Base-by-base conservation (phyloP, 2,888 invertebrate genomes). In the Synergus laeviventris region DNA sequence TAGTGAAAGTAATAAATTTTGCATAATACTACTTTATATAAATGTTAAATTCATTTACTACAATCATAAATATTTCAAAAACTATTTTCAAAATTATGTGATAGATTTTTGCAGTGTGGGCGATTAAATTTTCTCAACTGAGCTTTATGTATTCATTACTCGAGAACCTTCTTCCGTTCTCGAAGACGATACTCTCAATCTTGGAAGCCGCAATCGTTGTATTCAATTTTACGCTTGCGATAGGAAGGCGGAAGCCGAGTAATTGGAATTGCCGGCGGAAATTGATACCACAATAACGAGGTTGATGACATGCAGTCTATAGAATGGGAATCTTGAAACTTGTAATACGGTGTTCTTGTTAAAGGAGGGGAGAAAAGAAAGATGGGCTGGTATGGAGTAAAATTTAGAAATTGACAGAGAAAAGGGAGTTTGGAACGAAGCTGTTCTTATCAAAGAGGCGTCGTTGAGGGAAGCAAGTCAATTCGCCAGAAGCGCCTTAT, bases 401-500 rank as follows among this genome's bases (percentile, higher is more conserved):
- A 78, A 66, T 24, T 66, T 49, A 60, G 64, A 76, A 64, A 49
- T 7, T 21, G 54, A 9, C 14, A 54, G 21, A 73, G 31, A 54
- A 54, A 49, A 60, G 56, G 54, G 75, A 24, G 39, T 66, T 39
- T 38, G 39, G 60, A 61, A 24, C 24, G 76, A 74, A 54, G 76
- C 42, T 42, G 76, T 81, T 76, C 78, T 78, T 82, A 79, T 84
- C 81, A 84, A 86, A 86, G 83, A 83, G 78, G 84, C 85, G 82
- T 84, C 84, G 81, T 82, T 76, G 81, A 79, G 81, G 83, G 84
- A 86, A 85, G 84, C 84, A 87, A 87, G 87, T 85, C 86, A 85
- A 88, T 88, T 87, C 84, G 85, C 85, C 85, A 85, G 87, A 85
- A 87, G 87, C 86, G 84, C 86, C 88, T 88, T 89, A 87, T 88